These are phyloP conservation scores for Calcarius ornatus DNA, from an alignment of 2,113 vertebrate genomes.

Conservation along the genomic window DNA sequence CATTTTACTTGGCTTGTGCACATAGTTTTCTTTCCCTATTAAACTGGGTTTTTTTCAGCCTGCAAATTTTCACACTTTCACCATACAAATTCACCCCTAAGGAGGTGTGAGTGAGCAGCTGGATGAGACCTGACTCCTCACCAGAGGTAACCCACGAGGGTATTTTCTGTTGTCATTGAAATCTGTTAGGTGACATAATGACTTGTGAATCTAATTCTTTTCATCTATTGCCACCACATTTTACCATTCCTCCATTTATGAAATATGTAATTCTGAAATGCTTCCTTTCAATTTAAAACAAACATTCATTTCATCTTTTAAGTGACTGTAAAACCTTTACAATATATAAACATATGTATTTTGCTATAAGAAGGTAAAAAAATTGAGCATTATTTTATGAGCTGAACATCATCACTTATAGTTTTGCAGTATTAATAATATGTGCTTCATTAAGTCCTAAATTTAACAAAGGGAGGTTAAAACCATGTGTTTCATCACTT, in stretches of 20 bases:
- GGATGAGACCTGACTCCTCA: background rate
- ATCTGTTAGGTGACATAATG: background rate
- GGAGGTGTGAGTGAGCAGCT: background rate
- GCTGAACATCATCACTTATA: background rate
- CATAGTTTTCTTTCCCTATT: background rate
- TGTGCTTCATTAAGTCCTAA: background rate
- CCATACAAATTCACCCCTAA: background rate
- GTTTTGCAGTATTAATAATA: background rate
- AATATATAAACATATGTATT: background rate
- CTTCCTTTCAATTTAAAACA: background rate
- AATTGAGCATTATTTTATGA: background rate
- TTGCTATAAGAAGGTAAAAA: background rate
- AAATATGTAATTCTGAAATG: background rate
- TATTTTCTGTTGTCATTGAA: background rate
- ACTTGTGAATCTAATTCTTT: background rate
- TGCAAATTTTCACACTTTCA: background rate
- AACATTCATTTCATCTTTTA: background rate
- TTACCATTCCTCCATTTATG: background rate
- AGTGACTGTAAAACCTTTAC: background rate
- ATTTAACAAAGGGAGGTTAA: background rate
- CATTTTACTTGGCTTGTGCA: background rate
- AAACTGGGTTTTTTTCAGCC: background rate
- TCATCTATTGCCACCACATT: background rate
- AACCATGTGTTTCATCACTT: background rate
- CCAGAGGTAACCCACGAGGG: background rate